phyloP scores from a whole-genome alignment of 2,888 invertebrate genomes.

The Stenodera caucasica region DNA sequence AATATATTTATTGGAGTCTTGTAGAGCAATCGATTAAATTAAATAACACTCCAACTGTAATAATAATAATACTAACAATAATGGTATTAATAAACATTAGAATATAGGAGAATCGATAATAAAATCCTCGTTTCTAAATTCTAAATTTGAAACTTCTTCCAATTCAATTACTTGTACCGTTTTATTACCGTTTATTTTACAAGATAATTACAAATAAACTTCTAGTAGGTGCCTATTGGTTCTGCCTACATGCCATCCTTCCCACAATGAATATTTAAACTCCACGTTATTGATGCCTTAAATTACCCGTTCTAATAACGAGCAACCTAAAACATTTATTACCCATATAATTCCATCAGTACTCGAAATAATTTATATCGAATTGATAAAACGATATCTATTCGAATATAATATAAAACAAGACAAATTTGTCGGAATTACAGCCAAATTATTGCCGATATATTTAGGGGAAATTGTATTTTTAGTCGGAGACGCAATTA shows the following conservation, averaged over 20 bases:
- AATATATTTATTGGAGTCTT: not conserved
- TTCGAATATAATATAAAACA: no score
- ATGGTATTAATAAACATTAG: no score
- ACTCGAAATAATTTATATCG: not conserved
- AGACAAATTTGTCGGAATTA: no score
- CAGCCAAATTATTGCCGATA: no score
- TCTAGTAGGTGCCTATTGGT: constrained; percentile 4
- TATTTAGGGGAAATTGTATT: no score
- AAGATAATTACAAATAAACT: constrained; percentile 7
- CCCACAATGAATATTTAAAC: constrained; percentile 8
- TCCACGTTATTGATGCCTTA: not conserved
- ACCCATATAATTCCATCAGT: not conserved
- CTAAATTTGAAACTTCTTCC: not conserved
- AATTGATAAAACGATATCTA: not conserved
- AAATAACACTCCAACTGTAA: not conserved
- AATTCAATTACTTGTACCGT: not conserved
- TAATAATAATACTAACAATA: no score
- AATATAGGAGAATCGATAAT: no score
- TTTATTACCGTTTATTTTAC: constrained; percentile 7
- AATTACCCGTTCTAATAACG: not conserved
- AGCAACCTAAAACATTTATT: not conserved
- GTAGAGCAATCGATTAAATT: not conserved
- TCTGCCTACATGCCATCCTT: constrained; percentile 5
- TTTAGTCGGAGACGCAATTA: no score
- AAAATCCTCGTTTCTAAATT: no score